Percentiles rank a stretch among this genome's conserved stretches.
These are phyloP conservation scores for Oreocharis arfaki DNA, from an alignment of 2,113 vertebrate species.

Conservation along the genomic window DNA sequence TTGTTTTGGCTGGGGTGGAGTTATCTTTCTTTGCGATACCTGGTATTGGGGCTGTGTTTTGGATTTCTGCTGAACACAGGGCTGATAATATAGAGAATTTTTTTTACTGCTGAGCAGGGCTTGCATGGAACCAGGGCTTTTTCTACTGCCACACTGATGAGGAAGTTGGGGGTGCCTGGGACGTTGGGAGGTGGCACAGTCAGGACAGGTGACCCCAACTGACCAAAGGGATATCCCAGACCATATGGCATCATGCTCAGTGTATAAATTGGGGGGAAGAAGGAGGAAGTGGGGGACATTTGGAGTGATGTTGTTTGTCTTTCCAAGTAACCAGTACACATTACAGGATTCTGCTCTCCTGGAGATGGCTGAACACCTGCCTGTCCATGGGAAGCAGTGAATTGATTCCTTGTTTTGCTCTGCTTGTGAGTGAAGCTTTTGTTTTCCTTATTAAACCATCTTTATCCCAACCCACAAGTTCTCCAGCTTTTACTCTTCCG, in stretches of 20 bases:
- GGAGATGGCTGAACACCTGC: background rate
- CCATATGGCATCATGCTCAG: too few species aligned
- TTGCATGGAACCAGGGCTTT: background rate
- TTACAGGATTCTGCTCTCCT: accelerated
- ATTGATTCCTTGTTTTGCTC: background rate
- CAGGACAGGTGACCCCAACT: background rate
- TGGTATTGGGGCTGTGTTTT: background rate
- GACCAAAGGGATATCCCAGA: background rate
- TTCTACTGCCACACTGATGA: accelerated
- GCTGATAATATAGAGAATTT: background rate
- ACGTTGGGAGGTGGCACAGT: accelerated
- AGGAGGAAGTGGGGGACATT: background rate
- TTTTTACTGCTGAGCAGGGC: background rate
- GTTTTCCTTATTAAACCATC: background rate
- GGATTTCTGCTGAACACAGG: background rate
- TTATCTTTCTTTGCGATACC: background rate
- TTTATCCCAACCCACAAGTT: background rate
- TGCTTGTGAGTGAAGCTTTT: background rate
- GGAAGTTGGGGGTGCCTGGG: accelerated
- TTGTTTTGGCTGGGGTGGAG: background rate
- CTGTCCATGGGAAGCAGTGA: background rate
- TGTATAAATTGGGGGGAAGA: background rate
- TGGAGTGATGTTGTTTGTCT: background rate
- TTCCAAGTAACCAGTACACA: background rate
- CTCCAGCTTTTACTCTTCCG: background rate